Percentiles rank a stretch among this genome's conserved stretches.
phyloP scores from a whole-genome alignment of 53 echinoderm and acorn worm genomes.

The Temnopleurus reevesii region DNA sequence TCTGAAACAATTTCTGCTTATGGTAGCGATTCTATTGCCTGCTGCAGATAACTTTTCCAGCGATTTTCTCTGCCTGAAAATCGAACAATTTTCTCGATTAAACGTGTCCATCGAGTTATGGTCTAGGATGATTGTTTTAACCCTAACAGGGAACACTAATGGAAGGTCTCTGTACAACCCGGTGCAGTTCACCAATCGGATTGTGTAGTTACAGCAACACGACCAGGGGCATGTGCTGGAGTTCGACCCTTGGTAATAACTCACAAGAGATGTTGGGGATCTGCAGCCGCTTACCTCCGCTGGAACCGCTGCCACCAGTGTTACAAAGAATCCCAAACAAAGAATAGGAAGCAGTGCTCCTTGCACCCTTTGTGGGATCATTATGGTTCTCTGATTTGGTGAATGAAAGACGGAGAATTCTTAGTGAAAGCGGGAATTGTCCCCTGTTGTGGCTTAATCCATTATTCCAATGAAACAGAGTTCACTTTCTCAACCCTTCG shows the following conservation, averaged over 20 bases:
- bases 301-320: not conserved
- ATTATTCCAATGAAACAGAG: not conserved
- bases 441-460: too few relatives aligned
- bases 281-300: not conserved
- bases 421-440: too few relatives aligned
- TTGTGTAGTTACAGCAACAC: slow-evolving; percentile 44
- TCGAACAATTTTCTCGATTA: slow-evolving; percentile 25
- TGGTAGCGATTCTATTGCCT: slow-evolving; percentile 29
- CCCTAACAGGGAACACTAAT: slow-evolving; percentile 14
- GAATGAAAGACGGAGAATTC: not conserved
- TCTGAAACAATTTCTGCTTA: slow-evolving; percentile 32
- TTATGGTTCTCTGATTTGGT: not conserved
- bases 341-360: not conserved
- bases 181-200: slow-evolving; percentile 43
- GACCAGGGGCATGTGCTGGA: slow-evolving; percentile 22
- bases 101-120: slow-evolving; percentile 49
- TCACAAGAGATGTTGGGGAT: not conserved
- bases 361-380: not conserved
- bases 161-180: slow-evolving; percentile 6
- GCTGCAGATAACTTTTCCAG: slow-evolving; percentile 10
- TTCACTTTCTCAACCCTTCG: too few relatives aligned
- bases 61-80: not conserved
- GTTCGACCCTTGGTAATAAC: not conserved
- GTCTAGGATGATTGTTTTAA: slow-evolving; percentile 20
- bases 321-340: not conserved